phyloP scores from a whole-genome alignment of 2,113 vertebrate genomes.

The Sinocyclocheilus grahami region DNA sequence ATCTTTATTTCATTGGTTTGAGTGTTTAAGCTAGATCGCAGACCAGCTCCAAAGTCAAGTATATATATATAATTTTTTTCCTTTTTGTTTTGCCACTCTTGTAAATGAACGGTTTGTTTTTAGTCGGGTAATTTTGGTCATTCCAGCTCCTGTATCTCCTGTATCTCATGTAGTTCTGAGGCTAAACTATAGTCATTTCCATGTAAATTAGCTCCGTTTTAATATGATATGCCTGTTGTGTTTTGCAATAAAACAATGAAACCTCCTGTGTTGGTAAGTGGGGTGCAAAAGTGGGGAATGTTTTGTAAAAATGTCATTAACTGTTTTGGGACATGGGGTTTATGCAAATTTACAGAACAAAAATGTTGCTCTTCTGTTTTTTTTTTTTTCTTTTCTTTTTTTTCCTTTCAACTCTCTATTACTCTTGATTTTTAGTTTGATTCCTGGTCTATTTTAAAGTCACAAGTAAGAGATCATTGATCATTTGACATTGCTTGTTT shows the following conservation, averaged over 20 bases:
- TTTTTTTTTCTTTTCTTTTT: conserved; percentile 38
- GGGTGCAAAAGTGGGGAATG: conserved; percentile 77
- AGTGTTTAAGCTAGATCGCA: conserved; percentile 96
- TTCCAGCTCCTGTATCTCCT: conserved; percentile 99
- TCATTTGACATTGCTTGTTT: conserved; percentile 35
- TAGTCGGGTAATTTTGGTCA: conserved; percentile 95
- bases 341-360: conserved; percentile 65
- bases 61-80: conserved; percentile 73
- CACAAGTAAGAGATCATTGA: conserved; percentile 45
- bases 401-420: conserved; percentile 71
- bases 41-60: conserved; percentile 88
- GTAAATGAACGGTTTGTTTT: conserved; percentile 99
- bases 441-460: conserved; percentile 62
- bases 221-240: conserved; percentile 98
- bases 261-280: conserved; percentile 99
- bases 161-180: conserved; percentile 93
- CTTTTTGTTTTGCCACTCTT: conserved; percentile 82
- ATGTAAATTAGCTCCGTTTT: conserved; percentile 99
- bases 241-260: conserved; percentile 99
- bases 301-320: conserved; percentile 28
- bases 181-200: conserved; percentile 97
- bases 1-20: conserved; percentile 99
- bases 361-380: conserved; percentile 69
- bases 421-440: conserved; percentile 32
- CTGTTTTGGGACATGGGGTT: not conserved